Evolutionary conservation across 2,113 vertebrate genomes (phyloP).

Genomic region (Pomatostomus ruficeps): DNA sequence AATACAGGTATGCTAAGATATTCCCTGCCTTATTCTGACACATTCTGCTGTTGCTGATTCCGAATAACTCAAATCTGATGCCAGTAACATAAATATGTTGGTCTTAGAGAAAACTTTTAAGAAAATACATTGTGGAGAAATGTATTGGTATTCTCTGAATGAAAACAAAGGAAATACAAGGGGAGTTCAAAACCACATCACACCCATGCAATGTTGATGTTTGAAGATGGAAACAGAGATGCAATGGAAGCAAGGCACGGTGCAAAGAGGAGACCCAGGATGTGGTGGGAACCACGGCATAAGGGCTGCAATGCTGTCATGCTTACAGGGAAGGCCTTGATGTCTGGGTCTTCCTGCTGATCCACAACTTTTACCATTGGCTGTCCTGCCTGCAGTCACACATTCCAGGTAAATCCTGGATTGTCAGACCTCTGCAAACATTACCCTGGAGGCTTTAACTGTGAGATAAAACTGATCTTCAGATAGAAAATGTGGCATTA

Average conservation of each 20-base stretch:
- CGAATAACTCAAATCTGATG: background rate
- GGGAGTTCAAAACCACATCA: background rate
- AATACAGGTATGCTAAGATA: background rate
- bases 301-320: background rate
- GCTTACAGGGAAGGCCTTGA: background rate
- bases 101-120: background rate
- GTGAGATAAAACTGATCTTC: background rate
- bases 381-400: background rate
- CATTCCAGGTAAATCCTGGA: background rate
- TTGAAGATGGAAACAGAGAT: background rate
- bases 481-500: background rate
- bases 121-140: background rate
- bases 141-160: background rate
- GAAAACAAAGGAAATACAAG: background rate
- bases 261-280: background rate
- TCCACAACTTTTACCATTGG: background rate
- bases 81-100: background rate
- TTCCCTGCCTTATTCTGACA: background rate
- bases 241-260: background rate
- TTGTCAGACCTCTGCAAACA: background rate
- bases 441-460: background rate
- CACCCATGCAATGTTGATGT: background rate
- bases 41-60: background rate
- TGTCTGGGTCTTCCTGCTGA: background rate
- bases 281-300: background rate